Base-by-base conservation (phyloP, 2,797 vertebrate genomes). In the Brachymystax lenok region DNA sequence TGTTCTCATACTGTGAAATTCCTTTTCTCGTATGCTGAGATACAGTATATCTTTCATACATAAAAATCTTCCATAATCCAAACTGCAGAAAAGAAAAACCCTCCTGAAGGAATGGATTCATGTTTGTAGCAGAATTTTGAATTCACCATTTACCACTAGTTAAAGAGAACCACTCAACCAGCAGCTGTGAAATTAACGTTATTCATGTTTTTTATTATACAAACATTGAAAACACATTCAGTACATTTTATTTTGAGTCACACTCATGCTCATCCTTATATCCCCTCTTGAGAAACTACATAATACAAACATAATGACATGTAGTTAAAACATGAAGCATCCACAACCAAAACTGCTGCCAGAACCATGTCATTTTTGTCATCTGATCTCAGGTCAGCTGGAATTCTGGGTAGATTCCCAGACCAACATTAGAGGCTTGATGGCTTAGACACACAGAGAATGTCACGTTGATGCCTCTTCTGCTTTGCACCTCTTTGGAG, bases 281-380 rank as follows among this genome's bases (percentile, higher is more conserved):
- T 24, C 24, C 24, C 24, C 24, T 24, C 24, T 24, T 0, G 24
- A 24, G 24, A 24, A 24, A 24, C 24, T 24, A 24, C 24, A 68
- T 92, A 92, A 93, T 91, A 8, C 46, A 74, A 40, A 30, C 68
- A 69, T 92, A 92, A 93, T 92, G 79, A 91, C 24, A 92, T 61
- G 86, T 84, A 85, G 88, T 85, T 77, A 69, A 78, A 77, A 86
- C 74, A 73, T 19, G 17, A 67, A 77, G 81, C 80, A 80, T 88
- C 90, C 90, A 91, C 91, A 83, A 91, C 90, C 89, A 86, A 77
- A 80, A 46, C 75, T 77, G 80, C 85, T 74, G 86, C 90, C 89
- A 88, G 85, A 83, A 70, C 86, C 86, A 70, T 89, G 74, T 90
- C 90, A 92, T 92, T 82, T 88, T 77, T 91, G 85, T 87, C 90